Evolutionary conservation across 2,797 vertebrate species (phyloP), one percentile per base, ranked within the genome.

Genomic region (Chelon labrosus): DNA sequence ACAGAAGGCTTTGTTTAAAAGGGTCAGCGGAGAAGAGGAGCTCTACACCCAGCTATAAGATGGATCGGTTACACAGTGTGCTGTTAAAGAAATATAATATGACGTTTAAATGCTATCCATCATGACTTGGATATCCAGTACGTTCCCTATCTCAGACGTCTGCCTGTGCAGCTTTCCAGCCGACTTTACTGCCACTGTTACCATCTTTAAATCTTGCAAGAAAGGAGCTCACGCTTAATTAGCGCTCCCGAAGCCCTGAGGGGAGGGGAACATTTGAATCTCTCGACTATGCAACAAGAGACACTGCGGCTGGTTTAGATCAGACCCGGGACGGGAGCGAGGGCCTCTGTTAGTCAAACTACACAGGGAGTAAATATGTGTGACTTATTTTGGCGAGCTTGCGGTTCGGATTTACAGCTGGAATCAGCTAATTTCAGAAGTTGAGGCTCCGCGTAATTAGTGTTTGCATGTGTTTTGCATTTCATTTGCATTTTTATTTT

Each of bases 181-280:
- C 2, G 10, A 25, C 20, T 25, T 82, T 44, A 62, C 22, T 82
- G 11, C 19, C 9, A 7, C 61, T 75, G 76, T 73, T 53, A 55
- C 65, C 63, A 62, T 85, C 56, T 85, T 87, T 62, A 77, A 80
- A 74, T 72, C 70, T 85, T 65, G 35, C 57, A 59, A 25, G 61
- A 84, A 69, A 22, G 42, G 76, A 31, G 37, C 35, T 44, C 44
- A 16, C 60, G 66, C 27, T 84, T 84, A 74, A 83, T 82, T 85
- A 77, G 70, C 38, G 57, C 63, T 65, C 25, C 66, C 39, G 27
- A 79, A 59, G 65, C 70, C 63, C 46, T 0, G 19, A 69, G 50
- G 63, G 67, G 53, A 77, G 27, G 65, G 57, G 63, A 73, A 53
- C 65, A 47, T 79, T 73, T 79, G 57, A 80, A 77, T 81, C 65